Base-by-base conservation (phyloP, 2,113 vertebrate species). In the Brienomyrus brachyistius region DNA sequence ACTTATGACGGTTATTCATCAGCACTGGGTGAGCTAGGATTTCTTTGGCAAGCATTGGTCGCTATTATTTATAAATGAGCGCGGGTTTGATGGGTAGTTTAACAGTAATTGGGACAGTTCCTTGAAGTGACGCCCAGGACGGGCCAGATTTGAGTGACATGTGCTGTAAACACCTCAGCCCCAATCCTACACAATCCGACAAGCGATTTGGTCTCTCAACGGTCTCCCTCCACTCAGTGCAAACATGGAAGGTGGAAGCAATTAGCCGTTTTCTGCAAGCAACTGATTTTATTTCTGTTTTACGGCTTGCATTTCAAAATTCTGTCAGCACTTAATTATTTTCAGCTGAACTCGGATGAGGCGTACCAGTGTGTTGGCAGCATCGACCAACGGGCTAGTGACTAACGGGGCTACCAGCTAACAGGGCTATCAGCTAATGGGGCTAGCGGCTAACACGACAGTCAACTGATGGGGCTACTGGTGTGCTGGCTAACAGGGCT, bases 211-310 rank as follows among this genome's bases (percentile, higher is more conserved):
- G 70, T 31, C 43, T 54, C 15, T 51, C 47, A 15, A 27, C 66
- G 11, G 21, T 40, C 8, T 51, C 84, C 56, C 23, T 51, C 45
- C 59, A 27, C 19, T 0, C 91, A 87, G 90, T 91, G 88, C 86
- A 23, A 84, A 48, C 31, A n/a, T 40, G 50, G 52, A 7, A 92
- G 91, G 92, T 92, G 93, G 94, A 95, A 94, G 23, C 47, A 88
- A 94, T 94, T 93, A 93, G 88, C 85, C 15, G 6, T 87, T 15
- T 54, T 59, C 89, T 91, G 92, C 89, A 48, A 91, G 90, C 93
- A 93, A 91, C 91, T 1, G 31, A 66, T 85, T 48, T 51, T 56
- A 87, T 15, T 91, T 92, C 93, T 91, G 91, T 91, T 82, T 89
- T 74, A 88, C 2, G 51, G 85, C 51, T 52, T 56, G 51, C 80